Evolutionary conservation across 2,888 invertebrate species (phyloP), one percentile per base, ranked within the genome.

Genomic region (Morpho deidamia): DNA sequence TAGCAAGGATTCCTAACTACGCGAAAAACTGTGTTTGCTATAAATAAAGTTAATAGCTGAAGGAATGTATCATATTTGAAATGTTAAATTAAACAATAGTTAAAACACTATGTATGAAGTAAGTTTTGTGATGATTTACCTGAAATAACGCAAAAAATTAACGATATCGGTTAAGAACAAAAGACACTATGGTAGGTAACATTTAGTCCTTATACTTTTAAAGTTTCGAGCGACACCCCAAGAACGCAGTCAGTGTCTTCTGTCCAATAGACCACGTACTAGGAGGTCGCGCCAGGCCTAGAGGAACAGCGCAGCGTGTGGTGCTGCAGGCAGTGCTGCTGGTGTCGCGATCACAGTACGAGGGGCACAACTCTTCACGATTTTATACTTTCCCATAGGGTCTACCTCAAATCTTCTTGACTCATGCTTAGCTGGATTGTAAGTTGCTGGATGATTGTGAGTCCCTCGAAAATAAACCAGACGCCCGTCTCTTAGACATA

Each of bases 221-320:
- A 9, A 11, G 45, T 45, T 41, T n/a, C 44, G 35, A 44, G 81
- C 88, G 85, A 88, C 88, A 51, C 86, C 81, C 88, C 81, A 42
- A 55, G 70, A 67, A 67, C 71, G 71, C 76, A 73, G 72, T 83
- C 76, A 85, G 65, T 83, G 84, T 61, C 79, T 78, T 56, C 75
- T 71, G 53, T 83, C 79, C 11, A 87, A 79, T 61, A 88, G 73
- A 59, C 86, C 87, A 71, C 87, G 85, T 61, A 88, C 82, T 40
- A 88, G 85, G 84, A 88, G 88, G 87, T 88, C 88, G 86, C 88
- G 88, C 88, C 88, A 88, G 83, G 87, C 88, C 88, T 88, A 88
- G 69, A 88, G 80, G 58, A 88, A 72, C 58, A 86, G 63, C 37
- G 84, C 86, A 40, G 86, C 83, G 60, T 83, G 85, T 8, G 87